A percentile compares a stretch with the other conserved stretches of the same genome.
Conservation (phyloP, 2,113 vertebrate species). For the Dasyurus viverrinus region DNA sequence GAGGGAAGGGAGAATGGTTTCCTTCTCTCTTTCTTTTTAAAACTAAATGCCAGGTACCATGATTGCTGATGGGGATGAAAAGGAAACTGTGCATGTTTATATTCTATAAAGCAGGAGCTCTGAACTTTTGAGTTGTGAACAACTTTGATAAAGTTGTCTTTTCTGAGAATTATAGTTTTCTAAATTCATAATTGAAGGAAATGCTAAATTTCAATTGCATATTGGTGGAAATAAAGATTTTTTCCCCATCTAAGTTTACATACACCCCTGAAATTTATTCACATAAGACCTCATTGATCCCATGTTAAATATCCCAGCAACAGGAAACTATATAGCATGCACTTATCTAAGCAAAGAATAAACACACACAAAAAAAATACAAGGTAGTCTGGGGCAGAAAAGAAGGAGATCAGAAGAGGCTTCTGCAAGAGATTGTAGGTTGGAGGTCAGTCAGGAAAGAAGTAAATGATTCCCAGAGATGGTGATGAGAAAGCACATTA, state of each 20-base stretch:
- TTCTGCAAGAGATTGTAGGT: background rate
- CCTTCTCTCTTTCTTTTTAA: background rate
- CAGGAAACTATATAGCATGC: background rate
- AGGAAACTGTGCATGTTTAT: background rate
- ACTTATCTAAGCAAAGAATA: background rate
- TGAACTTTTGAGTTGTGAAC: background rate
- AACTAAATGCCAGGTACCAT: background rate
- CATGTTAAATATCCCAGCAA: background rate
- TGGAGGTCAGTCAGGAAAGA: background rate
- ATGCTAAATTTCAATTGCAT: background rate
- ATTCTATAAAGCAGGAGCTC: background rate
- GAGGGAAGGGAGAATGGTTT: too few species aligned
- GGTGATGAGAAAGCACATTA: background rate
- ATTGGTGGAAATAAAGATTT: background rate
- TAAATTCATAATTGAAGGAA: background rate
- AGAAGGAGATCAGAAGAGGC: too few species aligned
- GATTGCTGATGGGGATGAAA: background rate
- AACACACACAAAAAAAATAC: background rate
- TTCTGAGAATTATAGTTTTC: background rate
- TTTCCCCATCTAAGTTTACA: background rate
- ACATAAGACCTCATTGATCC: background rate
- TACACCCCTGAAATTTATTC: background rate
- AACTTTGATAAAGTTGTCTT: background rate
- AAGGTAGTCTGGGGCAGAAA: background rate
- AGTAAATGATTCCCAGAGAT: background rate